Evolutionary conservation across 1,140 invertebrate genomes (phyloP).

Genomic region (Propsilocerus akamusi): DNA sequence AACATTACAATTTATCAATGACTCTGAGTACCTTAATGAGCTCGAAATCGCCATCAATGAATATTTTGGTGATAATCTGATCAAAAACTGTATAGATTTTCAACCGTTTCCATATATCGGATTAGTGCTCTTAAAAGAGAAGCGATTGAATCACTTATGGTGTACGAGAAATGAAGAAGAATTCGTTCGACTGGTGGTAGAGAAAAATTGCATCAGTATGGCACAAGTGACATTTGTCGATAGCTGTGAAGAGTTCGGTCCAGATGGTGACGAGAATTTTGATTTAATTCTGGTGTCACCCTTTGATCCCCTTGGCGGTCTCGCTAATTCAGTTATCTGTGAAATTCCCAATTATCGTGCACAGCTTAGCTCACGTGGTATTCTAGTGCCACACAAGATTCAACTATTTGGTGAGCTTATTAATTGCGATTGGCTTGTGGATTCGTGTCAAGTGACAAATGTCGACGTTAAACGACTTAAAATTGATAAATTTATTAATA

Average conservation of each 20-base stretch:
- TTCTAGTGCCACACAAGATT: slow-evolving; percentile 20
- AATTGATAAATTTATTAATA: slow-evolving; percentile 20
- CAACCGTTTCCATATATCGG: slow-evolving; percentile 29
- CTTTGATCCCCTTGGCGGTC: slow-evolving; percentile 20
- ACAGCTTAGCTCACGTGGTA: slow-evolving; percentile 15
- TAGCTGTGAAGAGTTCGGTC: slow-evolving; percentile 14
- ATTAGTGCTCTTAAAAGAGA: slow-evolving; percentile 24
- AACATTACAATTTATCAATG: slow-evolving; percentile 33
- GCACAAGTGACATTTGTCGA: slow-evolving; percentile 19
- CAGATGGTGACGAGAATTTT: slow-evolving; percentile 18
- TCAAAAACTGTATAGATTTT: slow-evolving; percentile 22
- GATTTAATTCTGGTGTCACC: slow-evolving; percentile 22
- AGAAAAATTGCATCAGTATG: slow-evolving; percentile 19
- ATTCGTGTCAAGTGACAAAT: slow-evolving; percentile 22
- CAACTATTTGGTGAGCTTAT: slow-evolving; percentile 19
- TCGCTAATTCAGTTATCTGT: slow-evolving; percentile 14
- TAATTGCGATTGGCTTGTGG: slow-evolving; percentile 18
- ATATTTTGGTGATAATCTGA: slow-evolving; percentile 19
- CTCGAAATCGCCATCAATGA: slow-evolving; percentile 20
- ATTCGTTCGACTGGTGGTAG: slow-evolving; percentile 24
- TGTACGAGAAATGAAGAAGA: slow-evolving; percentile 19
- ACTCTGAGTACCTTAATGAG: slow-evolving; percentile 24
- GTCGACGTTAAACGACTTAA: slow-evolving; percentile 18
- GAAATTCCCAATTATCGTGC: slow-evolving; percentile 16
- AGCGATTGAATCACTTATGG: slow-evolving; percentile 20